Base-by-base conservation (phyloP, 2,797 vertebrate genomes). In the Pangasius macronema region DNA sequence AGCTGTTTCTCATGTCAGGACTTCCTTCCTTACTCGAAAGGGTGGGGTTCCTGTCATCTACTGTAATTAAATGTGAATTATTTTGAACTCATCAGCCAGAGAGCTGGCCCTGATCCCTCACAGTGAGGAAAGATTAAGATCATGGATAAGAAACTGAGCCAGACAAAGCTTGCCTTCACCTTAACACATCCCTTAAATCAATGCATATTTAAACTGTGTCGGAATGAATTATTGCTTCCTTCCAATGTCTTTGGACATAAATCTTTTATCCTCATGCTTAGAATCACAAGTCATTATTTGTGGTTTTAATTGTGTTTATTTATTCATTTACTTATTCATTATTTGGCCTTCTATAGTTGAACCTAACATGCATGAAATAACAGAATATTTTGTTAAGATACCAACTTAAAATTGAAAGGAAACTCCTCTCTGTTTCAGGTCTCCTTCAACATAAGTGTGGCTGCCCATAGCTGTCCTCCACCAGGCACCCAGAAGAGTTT, bases 361-460 rank as follows among this genome's bases (percentile, higher is more conserved):
- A 59, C 24, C 7, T 22, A 42, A 33, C 5, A 57, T 85, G 27
- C 51, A 16, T 77, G 20, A 76, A 51, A 67, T 82, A 20, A 22
- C 5, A n/a, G 6, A 51, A 20, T 30, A 18, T 22, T 5, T 55
- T 77, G 49, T 22, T n/a, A 6, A 14, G 57, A 42, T 61, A 27
- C 33, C 20, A 68, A 83, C 16, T 70, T 76, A 22, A 51, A 70
- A 53, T 36, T 59, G 6, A 65, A 53, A 67, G 11, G 8, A 14
- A 33, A 27, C n/a, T 85, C 2, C 82, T 8, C 30, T 81, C 36
- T 59, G 3, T 30, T 61, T 1, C 84, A 99, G 99, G 99, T 97
- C 0, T 98, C 97, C 22, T 99, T 99, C 5, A 96, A 98, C 49
- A 96, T 99, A 89, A 95, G 95, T 0, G 97, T 97, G 89, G 97